phyloP scores from a whole-genome alignment of 1,140 invertebrate genomes.

The Drosophila eugracilis region DNA sequence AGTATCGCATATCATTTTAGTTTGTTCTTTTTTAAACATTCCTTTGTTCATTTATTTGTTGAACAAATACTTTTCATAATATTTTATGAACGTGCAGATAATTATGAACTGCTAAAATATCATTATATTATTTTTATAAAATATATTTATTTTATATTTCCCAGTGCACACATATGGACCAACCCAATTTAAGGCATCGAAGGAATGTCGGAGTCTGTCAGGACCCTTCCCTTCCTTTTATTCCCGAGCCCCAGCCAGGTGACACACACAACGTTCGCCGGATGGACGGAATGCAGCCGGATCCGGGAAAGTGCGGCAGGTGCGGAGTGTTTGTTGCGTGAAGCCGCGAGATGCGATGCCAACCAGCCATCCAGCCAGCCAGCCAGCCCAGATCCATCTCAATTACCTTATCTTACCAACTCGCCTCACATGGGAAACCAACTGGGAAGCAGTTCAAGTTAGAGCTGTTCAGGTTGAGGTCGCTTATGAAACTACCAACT shows the following conservation, averaged over 20 bases:
- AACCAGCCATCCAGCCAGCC: constrained; percentile 20
- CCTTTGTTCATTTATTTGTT: too few species aligned
- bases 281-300: constrained; percentile 15
- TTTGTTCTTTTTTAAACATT: too few species aligned
- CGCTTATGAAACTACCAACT: constrained; percentile 38
- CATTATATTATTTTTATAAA: too few species aligned
- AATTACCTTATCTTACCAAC: constrained; percentile 30
- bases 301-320: constrained; percentile 10
- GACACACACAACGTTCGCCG: constrained; percentile 24
- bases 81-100: too few species aligned
- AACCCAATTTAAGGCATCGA: constrained; percentile 38
- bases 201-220: constrained; percentile 36
- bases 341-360: constrained; percentile 31
- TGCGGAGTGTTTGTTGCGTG: constrained; percentile 32
- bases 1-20: too few species aligned
- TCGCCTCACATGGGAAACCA: not conserved
- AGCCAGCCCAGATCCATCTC: constrained; percentile 34
- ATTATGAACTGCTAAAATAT: too few species aligned
- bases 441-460: constrained; percentile 35
- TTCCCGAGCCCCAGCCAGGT: constrained; percentile 3
- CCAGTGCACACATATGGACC: constrained; percentile 16
- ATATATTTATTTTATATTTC: not conserved
- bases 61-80: too few species aligned
- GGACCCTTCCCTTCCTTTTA: not conserved
- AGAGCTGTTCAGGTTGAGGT: constrained; percentile 34